Percentiles rank a stretch among this genome's conserved stretches.
phyloP scores from a whole-genome alignment of 2,888 invertebrate genomes.

The Pherbina coryleti region DNA sequence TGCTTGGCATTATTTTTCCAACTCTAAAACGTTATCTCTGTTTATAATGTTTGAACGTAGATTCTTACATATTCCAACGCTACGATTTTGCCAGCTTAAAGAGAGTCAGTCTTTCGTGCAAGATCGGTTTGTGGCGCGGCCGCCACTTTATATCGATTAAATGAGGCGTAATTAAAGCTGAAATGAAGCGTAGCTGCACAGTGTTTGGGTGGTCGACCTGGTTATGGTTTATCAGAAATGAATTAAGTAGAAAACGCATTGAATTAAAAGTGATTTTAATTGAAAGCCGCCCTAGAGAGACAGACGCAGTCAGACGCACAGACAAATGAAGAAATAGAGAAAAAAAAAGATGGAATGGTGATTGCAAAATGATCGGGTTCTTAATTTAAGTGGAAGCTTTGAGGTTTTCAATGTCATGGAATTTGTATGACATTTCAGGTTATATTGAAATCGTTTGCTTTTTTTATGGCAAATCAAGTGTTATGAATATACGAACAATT shows the following conservation, averaged over 20 bases:
- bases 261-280: conserved; percentile 61
- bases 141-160: conserved; percentile 6
- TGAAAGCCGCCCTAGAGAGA: conserved; percentile 46
- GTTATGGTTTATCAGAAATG: conserved; percentile 42
- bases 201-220: conserved; percentile 7
- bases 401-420: neutral
- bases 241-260: conserved; percentile 48
- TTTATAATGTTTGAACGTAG: conserved; percentile 27
- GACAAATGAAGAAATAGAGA: neutral
- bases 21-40: neutral
- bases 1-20: neutral
- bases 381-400: conserved; percentile 11
- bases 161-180: conserved; percentile 8
- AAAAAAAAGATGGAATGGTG: neutral
- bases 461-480: neutral
- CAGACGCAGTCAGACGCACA: neutral
- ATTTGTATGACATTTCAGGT: neutral
- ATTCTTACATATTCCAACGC: neutral
- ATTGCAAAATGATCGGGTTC: conserved; percentile 7
- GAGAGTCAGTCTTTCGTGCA: neutral
- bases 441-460: neutral
- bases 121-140: neutral
- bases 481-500: too few relatives aligned
- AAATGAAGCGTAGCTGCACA: conserved; percentile 18
- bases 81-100: neutral